Evolutionary conservation across 2,113 vertebrate species (phyloP), one percentile per base, ranked within the genome.

Genomic region (Dromas ardeola): DNA sequence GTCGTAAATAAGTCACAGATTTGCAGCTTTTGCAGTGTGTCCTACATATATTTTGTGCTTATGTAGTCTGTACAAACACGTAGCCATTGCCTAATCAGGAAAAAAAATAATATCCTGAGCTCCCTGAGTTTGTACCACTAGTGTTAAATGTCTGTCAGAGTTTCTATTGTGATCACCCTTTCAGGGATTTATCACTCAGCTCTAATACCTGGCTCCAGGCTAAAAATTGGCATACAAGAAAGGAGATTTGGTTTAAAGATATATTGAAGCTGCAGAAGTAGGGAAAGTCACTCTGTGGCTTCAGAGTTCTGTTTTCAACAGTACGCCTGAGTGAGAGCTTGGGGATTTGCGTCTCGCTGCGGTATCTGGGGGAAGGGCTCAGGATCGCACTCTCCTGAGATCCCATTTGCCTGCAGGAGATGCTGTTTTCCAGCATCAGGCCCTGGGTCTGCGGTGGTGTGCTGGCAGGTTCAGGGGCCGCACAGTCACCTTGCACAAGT

Each of bases 171-270:
- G 94, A 91, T 96, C 94, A 81, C 93, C 94, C 76, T 97, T 96
- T 80, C 97, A 96, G 93, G 98, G 97, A 97, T 98, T 98, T 98
- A 98, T 98, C 95, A 93, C 94, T 98, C 96, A 94, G 89, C 97
- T 96, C 93, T 97, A 93, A 98, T 97, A 96, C 96, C 94, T 97
- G 90, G 95, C 97, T 98, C 81, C 59, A 63, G 96, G 97, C 98
- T 97, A 97, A 97, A 95, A 95, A 97, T 82, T 95, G 97, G 96
- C 93, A 86, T 95, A 88, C 88, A 84, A 93, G 95, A 90, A 92
- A 98, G 95, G 83, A 91, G 82, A 69, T 97, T 97, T 95, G 76
- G 93, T 95, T 96, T 95, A 90, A 93, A 97, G 93, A 86, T 95
- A 71, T 8, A 93, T 11, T 79, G 90, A 69, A 77, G 45, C 92